These are phyloP conservation scores for Urosaurus nigricauda DNA, from an alignment of 2,797 vertebrate species.

Conservation along the genomic window DNA sequence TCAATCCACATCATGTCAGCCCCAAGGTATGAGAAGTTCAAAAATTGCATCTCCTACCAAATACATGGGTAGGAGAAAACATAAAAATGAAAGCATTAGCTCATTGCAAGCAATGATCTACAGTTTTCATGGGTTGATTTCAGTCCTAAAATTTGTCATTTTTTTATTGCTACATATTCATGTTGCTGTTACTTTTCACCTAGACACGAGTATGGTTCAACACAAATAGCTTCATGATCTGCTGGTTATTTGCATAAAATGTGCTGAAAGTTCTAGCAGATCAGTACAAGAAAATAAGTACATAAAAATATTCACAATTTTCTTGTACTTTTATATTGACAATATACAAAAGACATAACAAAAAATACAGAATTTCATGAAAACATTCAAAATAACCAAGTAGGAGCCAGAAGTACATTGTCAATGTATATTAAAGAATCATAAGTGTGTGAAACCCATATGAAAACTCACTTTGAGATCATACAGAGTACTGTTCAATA, in stretches of 20 bases:
- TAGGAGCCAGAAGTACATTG: slow-evolving; percentile 51
- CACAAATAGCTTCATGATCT: slow-evolving; percentile 57
- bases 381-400: slow-evolving; percentile 48
- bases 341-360: slow-evolving; percentile 60
- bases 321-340: slow-evolving; percentile 56
- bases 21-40: slow-evolving; percentile 64
- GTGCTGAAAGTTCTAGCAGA: slow-evolving; percentile 34
- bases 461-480: slow-evolving; percentile 67
- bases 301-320: slow-evolving; percentile 48
- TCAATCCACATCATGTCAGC: slow-evolving; percentile 67
- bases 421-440: slow-evolving; percentile 43
- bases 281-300: slow-evolving; percentile 52
- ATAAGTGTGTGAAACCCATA: slow-evolving; percentile 63
- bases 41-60: slow-evolving; percentile 46
- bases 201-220: slow-evolving; percentile 51
- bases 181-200: slow-evolving; percentile 60
- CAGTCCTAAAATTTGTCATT: slow-evolving; percentile 20
- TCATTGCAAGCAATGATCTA: slow-evolving; percentile 20
- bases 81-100: slow-evolving; percentile 1
- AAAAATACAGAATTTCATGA: slow-evolving; percentile 66
- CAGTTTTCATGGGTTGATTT: slow-evolving; percentile 10
- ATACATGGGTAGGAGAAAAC: slow-evolving; percentile 35
- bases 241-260: not conserved
- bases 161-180: slow-evolving; percentile 75
- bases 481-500: slow-evolving; percentile 70